Base-by-base conservation (phyloP, 2,888 invertebrate species). In the Thereva unica region DNA sequence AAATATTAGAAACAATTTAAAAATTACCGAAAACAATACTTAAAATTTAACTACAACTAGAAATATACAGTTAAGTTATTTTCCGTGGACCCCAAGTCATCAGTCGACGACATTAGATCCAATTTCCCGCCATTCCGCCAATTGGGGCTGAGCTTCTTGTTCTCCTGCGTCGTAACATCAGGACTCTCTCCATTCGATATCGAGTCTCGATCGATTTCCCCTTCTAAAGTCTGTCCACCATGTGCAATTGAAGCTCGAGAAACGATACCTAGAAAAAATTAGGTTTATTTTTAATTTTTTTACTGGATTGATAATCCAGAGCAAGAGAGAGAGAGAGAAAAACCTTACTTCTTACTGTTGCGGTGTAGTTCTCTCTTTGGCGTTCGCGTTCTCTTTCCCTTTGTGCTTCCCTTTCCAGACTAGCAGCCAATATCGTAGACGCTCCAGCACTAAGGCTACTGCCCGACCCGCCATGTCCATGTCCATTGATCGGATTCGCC, bases 21-120 rank as follows among this genome's bases (percentile, higher is more conserved):
- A 61, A 61, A 50, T 41, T 50, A 23, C 23, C 23, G 23, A 61
- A 61, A 49, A 37, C 50, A 61, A 50, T 50, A 50, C 23, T 41
- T 8, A 37, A 64, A 63, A 52, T 54, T 64, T 38, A 42, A 64
- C n/a, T 57, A 56, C 5, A 55, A 37, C 78, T 79, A 85, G 77
- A 85, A 85, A 76, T 85, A 85, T 67, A 85, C 85, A 53, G 85
- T 85, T 73, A 85, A 77, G 78, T 85, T 85, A 76, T 84, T 85
- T 73, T 85, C 85, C n/a, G 82, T 81, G 45, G 84, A 80, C 55
- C 79, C 79, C 75, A 81, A 77, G 63, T 77, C 75, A 66, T 79
- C 80, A 4, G 76, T 75, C 37, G 79, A 78, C 4, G 75, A 68
- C 52, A 78, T 69, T 6, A 78, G 71, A 70, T 79, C 79, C 23